Conservation (phyloP, 1,140 invertebrate genomes). For the Achatina immaculata region DNA sequence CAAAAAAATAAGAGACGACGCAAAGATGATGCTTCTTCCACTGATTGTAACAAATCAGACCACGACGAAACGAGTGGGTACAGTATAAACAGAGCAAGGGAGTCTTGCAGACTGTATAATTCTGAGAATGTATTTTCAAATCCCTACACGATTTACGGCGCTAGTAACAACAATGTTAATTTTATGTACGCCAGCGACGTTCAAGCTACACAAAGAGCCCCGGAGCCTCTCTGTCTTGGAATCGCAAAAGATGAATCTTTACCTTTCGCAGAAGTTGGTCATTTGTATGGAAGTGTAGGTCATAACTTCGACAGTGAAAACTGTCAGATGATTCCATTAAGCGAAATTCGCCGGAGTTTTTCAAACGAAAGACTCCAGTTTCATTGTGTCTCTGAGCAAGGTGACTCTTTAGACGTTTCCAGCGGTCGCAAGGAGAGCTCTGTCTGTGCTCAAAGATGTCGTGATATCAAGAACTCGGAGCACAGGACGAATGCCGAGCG, state of each 20-base stretch:
- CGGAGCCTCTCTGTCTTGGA: neutral
- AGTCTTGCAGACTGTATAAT: neutral
- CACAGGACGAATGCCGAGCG: neutral
- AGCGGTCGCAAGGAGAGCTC: neutral
- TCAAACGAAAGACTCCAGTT: neutral
- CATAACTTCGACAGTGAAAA: neutral
- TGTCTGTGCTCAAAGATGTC: neutral
- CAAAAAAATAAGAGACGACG: constrained; percentile 12
- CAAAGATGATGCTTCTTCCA: neutral
- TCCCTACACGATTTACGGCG: neutral
- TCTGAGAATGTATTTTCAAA: neutral
- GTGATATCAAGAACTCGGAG: neutral
- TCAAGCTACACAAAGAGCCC: neutral
- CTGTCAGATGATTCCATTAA: neutral
- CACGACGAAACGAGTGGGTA: neutral
- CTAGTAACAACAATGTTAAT: neutral
- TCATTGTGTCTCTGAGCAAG: too few relatives aligned
- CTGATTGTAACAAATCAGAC: neutral
- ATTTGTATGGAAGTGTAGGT: neutral
- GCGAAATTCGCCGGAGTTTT: neutral
- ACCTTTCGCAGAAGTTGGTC: neutral
- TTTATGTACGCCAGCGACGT: neutral
- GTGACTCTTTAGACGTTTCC: neutral
- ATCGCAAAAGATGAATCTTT: neutral
- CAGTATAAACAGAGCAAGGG: neutral